phyloP scores from a whole-genome alignment of 1,140 invertebrate genomes.

The Zaprionus nigranus region DNA sequence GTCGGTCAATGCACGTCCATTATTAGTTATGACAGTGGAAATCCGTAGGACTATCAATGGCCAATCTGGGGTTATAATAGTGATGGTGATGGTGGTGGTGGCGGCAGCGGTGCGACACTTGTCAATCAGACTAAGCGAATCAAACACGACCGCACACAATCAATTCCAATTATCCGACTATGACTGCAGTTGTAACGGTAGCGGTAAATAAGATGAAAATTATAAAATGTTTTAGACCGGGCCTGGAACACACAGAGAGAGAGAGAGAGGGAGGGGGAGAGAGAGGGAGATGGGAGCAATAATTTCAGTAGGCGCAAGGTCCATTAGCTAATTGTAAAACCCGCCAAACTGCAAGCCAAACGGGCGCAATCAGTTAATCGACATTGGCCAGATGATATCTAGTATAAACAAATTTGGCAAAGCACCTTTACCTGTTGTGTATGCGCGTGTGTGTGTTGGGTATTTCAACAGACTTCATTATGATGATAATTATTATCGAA shows the following conservation, averaged over 20 bases:
- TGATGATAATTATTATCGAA: slow-evolving; percentile 44
- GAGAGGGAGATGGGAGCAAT: no score
- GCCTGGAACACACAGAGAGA: no score
- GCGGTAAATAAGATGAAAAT: slow-evolving; percentile 12
- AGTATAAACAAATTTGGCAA: slow-evolving; percentile 15
- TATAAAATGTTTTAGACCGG: neutral
- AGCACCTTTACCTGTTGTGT: slow-evolving; percentile 4
- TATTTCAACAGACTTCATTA: slow-evolving; percentile 4
- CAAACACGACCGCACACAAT: slow-evolving; percentile 1
- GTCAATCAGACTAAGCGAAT: slow-evolving; percentile 4
- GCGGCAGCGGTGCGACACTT: neutral
- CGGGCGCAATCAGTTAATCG: slow-evolving; percentile 14
- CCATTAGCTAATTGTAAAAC: slow-evolving; percentile 50
- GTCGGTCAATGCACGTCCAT: neutral
- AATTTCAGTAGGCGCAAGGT: neutral
- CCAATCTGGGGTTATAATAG: neutral
- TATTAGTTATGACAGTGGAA: neutral
- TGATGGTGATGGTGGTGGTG: neutral
- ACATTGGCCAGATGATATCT: slow-evolving; percentile 8
- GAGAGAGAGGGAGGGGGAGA: no score
- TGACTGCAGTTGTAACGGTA: neutral
- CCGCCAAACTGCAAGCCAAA: slow-evolving; percentile 16
- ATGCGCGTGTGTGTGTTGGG: neutral
- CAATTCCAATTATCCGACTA: neutral
- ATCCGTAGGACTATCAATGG: neutral